Base-by-base conservation (phyloP, 2,888 invertebrate species). In the Macaria liturata region DNA sequence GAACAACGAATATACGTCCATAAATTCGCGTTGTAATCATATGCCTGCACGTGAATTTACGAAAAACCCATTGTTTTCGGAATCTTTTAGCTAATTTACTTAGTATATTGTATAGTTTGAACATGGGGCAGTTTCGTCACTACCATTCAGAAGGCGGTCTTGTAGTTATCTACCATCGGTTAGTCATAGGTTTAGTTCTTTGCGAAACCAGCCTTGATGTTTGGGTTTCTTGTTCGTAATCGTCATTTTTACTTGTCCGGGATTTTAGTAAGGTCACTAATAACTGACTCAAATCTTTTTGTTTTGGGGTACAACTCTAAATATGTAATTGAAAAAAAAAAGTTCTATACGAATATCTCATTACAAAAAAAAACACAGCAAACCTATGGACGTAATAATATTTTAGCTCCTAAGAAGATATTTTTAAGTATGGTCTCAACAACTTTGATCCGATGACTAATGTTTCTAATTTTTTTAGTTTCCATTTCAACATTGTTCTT, bases 391-490 rank as follows among this genome's bases (percentile, higher is more conserved):
- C 1, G 20, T 20, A 20, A 20, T 20, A 20, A 20, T 20, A 20
- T 20, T 20, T 20, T 20, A 20, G 20, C 20, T 20, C 20, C 20
- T 20, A 20, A 1, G 20, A 20, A 20, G 20, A 20, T 20, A 20
- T 20, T 20, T 20, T 20, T 20, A 20, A 20, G 20, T 20, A 20
- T 20, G 20, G 20, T 20, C 20, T 20, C 20, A 20, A 20, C 20
- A 20, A 20, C 20, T 20, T 20, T 20, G 20, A 20, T 20, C 20
- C 20, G 20, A 20, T 20, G 54, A 59, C 58, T 54, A 54, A 20
- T 20, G 40, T 40, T 49, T 5, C 32, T 34, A 30, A 30, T 37
- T 9, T 48, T 59, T 61, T 47, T 56, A 31, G 66, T 80, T 80
- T 76, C 79, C 4, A 37, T 37, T 37, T 37, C 34, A 37, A 37